Evolutionary conservation across 2,888 invertebrate species (phyloP).

Genomic region (Thymelicus lineola): DNA sequence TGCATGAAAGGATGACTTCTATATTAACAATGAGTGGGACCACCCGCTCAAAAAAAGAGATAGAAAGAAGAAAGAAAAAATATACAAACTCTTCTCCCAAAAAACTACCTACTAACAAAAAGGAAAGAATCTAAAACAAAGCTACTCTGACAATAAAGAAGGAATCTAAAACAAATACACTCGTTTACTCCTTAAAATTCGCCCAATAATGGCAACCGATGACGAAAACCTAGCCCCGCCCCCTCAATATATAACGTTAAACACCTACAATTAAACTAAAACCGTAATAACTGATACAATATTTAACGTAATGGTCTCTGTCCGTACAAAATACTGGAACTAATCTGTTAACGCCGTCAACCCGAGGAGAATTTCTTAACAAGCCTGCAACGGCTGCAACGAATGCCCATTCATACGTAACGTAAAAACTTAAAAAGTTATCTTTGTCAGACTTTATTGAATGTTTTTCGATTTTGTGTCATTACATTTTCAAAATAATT

Average conservation of each 20-base stretch:
- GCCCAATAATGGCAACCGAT: not conserved
- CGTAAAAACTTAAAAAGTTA: slow-evolving; percentile 4
- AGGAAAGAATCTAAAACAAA: no score
- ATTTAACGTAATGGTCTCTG: slow-evolving; percentile 53
- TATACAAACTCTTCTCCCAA: no score
- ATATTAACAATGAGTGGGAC: no score
- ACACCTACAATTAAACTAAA: slow-evolving; percentile 40
- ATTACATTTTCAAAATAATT: not conserved
- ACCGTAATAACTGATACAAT: slow-evolving; percentile 47
- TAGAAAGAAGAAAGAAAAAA: no score
- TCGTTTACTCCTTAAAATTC: no score
- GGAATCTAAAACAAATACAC: no score
- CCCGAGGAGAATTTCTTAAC: slow-evolving; percentile 38
- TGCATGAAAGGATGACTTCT: no score
- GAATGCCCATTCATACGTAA: slow-evolving; percentile 24
- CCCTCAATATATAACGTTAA: slow-evolving; percentile 41
- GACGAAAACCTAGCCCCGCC: not conserved
- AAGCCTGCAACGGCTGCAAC: slow-evolving; percentile 26
- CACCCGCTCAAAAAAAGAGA: no score
- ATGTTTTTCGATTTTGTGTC: slow-evolving; percentile 17
- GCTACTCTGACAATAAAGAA: no score
- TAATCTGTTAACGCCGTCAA: slow-evolving; percentile 56
- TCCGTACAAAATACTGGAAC: slow-evolving; percentile 50
- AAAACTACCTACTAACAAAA: no score
- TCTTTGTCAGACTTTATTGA: slow-evolving; percentile 2